Evolutionary conservation across 2,113 vertebrate species (phyloP), one percentile per base, ranked within the genome.

Genomic region (Rhinoptilus africanus): DNA sequence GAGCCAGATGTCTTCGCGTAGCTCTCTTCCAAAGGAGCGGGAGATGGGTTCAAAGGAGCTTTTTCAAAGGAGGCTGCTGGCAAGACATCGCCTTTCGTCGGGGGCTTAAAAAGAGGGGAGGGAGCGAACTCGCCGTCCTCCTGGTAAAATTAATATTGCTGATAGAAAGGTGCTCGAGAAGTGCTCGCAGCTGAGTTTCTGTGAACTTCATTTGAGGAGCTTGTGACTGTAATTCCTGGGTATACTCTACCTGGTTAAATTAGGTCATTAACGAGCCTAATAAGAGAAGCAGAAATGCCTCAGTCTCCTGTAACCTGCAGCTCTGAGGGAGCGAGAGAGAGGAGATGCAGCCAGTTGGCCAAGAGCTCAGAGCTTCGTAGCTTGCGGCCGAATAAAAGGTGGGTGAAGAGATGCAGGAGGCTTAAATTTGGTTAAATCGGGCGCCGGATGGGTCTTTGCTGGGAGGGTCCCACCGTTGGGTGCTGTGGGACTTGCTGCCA

Each of bases 401-500:
- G 71, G 75, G 41, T 32, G 35, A 85, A 43, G 1, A 59, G 63
- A 22, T 28, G 51, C 45, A 51, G 75, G 50, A 75, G 72, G 60
- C 50, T 21, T 19, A 57, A 50, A 76, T 8, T 12, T 12, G 63
- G 22, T 22, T 17, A 64, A 56, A n/a, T 28, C 9, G 13, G 48
- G 35, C 63, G 43, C 48, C 2, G 3, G 43, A 19, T 12, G 21
- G 5, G 54, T 27, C 85, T 63, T 39, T 43, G 20, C 54, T 21
- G 23, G 21, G 34, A 28, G 35, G 17, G 8, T 57, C 34, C 50
- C 0, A 1, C 18, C 0, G 4, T 8, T 57, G 57, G 0, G 4
- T 35, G 48, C 80, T 0, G 1, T 17, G 19, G 56, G 50, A 45
- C 14, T 27, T 39, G 34, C 14, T 37, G 6, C 23, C 1, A 2